phyloP scores from a whole-genome alignment of 37 sponge, comb jelly and placozoan species.

The Cladorhizidae sp. region DNA sequence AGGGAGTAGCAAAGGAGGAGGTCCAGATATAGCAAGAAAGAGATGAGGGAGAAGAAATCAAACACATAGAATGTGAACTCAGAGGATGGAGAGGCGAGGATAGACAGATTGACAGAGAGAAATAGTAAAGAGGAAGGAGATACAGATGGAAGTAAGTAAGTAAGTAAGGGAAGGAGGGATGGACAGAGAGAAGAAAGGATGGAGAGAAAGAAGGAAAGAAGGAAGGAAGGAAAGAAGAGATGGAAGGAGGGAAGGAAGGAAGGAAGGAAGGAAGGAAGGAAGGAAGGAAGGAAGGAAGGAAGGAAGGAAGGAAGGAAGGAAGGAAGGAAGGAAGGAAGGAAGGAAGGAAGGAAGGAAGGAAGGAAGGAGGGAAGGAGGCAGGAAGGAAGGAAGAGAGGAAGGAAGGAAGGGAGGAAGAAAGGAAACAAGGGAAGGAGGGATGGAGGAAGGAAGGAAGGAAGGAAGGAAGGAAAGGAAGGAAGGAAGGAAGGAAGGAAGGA shows the following conservation, averaged over 20 bases:
- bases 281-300: neutral
- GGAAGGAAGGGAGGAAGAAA: neutral
- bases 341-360: neutral
- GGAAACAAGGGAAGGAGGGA: neutral
- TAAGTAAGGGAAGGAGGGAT: constrained; percentile 7
- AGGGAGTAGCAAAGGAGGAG: too few relatives aligned
- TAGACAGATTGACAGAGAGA: neutral
- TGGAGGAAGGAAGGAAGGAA: neutral
- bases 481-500: neutral
- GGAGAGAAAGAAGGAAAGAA: too few relatives aligned
- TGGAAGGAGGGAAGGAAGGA: neutral
- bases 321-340: neutral
- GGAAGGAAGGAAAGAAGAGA: neutral
- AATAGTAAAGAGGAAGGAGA: neutral
- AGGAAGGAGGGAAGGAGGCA: neutral
- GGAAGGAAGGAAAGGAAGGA: neutral
- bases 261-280: neutral
- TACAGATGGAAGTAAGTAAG: neutral
- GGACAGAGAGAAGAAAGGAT: neutral
- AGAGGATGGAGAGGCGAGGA: too few relatives aligned
- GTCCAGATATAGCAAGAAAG: too few relatives aligned
- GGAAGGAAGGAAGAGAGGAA: neutral
- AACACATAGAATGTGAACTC: too few relatives aligned
- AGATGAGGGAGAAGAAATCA: too few relatives aligned
- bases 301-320: neutral